Conservation (phyloP, 2,888 invertebrate species). For the Gymnocheta viridis region DNA sequence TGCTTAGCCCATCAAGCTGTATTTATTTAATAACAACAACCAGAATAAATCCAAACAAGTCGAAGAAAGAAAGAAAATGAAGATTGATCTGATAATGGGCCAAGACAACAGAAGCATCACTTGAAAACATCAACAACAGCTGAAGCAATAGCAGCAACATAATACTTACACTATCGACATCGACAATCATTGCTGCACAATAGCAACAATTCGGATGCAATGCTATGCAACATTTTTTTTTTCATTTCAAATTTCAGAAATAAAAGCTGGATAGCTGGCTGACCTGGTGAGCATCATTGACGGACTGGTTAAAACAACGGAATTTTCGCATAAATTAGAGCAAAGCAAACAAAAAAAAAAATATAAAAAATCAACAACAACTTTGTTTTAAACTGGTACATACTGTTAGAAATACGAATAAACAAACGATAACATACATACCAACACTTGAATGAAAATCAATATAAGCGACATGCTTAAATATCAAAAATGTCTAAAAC, state of each 20-base stretch:
- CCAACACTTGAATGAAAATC: slow-evolving; percentile 47
- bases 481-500: slow-evolving; percentile 39
- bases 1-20: background rate
- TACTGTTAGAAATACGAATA: slow-evolving; percentile 57
- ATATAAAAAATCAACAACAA: background rate
- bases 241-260: background rate
- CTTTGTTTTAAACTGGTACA: slow-evolving; percentile 55
- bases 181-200: slow-evolving; percentile 56
- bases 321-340: slow-evolving; percentile 69
- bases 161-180: slow-evolving; percentile 58
- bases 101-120: slow-evolving; percentile 69
- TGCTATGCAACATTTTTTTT: slow-evolving; percentile 9
- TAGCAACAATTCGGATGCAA: slow-evolving; percentile 32
- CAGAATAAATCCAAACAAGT: background rate
- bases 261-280: slow-evolving; percentile 25
- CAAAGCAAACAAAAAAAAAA: slow-evolving; percentile 27
- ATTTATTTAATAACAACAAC: background rate
- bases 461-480: slow-evolving; percentile 58
- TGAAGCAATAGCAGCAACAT: slow-evolving; percentile 41
- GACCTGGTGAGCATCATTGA: slow-evolving; percentile 31
- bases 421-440: slow-evolving; percentile 37
- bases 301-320: slow-evolving; percentile 65
- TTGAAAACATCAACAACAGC: slow-evolving; percentile 56
- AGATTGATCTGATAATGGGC: slow-evolving; percentile 68
- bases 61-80: slow-evolving; percentile 23